Evolutionary conservation across 2,797 vertebrate species (phyloP).

Genomic region (Pangasius macronema): DNA sequence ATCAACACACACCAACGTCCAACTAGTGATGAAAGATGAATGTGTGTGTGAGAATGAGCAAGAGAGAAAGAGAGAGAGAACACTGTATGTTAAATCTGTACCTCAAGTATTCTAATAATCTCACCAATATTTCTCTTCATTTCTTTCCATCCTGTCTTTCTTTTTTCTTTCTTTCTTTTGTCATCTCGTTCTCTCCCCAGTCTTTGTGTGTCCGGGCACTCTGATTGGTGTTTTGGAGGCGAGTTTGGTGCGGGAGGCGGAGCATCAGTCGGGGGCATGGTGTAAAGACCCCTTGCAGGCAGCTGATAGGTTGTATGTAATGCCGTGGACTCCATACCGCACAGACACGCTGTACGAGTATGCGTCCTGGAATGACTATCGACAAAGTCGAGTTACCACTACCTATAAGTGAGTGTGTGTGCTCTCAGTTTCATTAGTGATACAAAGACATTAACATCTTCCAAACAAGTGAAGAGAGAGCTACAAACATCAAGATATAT

Average conservation of each 20-base stretch:
- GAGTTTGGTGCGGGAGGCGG: constrained; percentile 85
- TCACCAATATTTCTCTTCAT: constrained; percentile 22
- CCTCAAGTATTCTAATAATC: not conserved
- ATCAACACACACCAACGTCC: constrained; percentile 31
- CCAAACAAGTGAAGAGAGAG: not conserved
- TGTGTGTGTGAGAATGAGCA: constrained; percentile 32
- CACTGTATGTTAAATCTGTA: constrained; percentile 8
- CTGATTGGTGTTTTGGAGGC: constrained; percentile 84
- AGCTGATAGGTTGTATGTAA: constrained; percentile 90
- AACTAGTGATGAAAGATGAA: constrained; percentile 25
- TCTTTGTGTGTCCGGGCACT: constrained; percentile 92
- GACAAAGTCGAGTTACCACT: constrained; percentile 84
- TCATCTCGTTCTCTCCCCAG: constrained; percentile 67
- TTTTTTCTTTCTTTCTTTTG: constrained; percentile 31
- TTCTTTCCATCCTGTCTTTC: constrained; percentile 38
- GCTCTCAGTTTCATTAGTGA: not conserved
- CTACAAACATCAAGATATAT: too few relatives aligned
- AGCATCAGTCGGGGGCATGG: constrained; percentile 93
- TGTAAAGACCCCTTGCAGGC: constrained; percentile 94
- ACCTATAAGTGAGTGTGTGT: constrained; percentile 81
- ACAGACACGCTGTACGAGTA: constrained; percentile 91
- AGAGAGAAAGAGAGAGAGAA: not conserved
- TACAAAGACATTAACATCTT: not conserved
- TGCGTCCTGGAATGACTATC: constrained; percentile 89
- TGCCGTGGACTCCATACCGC: constrained; percentile 93